A percentile compares a stretch with the other conserved stretches of the same genome.
These are phyloP conservation scores for Holothuria leucospilota DNA, from an alignment of 53 echinoderm and acorn worm species.

Conservation along the genomic window DNA sequence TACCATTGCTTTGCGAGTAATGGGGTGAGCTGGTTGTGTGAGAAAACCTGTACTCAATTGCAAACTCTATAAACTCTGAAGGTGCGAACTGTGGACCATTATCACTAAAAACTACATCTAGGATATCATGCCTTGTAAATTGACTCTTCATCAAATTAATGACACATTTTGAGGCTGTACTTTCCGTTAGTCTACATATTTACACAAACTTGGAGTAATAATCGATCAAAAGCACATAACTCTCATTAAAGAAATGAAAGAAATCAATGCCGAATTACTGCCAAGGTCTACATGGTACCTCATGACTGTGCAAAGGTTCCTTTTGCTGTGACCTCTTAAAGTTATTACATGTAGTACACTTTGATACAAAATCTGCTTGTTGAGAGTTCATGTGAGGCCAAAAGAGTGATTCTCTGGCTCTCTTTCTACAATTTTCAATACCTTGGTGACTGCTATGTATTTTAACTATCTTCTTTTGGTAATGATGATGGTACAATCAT, in stretches of 20 bases:
- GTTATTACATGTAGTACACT: too few species aligned
- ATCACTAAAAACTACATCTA: too few species aligned
- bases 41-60: too few species aligned
- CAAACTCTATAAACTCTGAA: too few species aligned
- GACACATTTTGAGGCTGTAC: neutral
- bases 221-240: conserved; percentile 56
- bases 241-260: conserved; percentile 23
- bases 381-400: too few species aligned
- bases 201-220: conserved; percentile 72
- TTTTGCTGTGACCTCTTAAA: conserved; percentile 48
- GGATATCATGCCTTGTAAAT: conserved; percentile 61
- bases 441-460: conserved; percentile 61
- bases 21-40: too few species aligned
- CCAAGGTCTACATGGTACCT: conserved; percentile 43
- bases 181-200: neutral
- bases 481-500: conserved; percentile 47
- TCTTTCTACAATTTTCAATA: too few species aligned
- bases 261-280: conserved; percentile 50
- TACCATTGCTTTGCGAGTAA: too few species aligned
- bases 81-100: too few species aligned
- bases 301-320: conserved; percentile 60
- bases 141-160: too few species aligned
- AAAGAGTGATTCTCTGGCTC: too few species aligned
- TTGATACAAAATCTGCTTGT: too few species aligned
- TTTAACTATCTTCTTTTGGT: conserved; percentile 37